Evolutionary conservation across 2,797 vertebrate species (phyloP).

Genomic region (Pseudomugil gertrudae): DNA sequence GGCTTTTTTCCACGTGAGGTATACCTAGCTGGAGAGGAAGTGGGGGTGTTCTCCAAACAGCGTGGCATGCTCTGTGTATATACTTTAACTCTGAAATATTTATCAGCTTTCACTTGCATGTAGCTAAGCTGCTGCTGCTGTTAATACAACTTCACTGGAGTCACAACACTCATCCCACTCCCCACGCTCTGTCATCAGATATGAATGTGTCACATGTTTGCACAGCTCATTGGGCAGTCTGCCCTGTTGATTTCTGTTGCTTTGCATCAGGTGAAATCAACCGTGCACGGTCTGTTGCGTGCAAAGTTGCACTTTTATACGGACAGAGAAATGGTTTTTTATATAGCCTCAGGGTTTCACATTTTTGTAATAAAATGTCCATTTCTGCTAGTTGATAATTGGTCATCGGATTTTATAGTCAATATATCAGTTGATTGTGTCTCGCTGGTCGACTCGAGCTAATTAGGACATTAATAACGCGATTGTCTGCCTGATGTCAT

Average conservation of each 20-base stretch:
- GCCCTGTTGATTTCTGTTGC: slow-evolving; percentile 33
- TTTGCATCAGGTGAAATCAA: slow-evolving; percentile 8
- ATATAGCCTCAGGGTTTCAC: background rate
- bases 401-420: background rate
- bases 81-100: slow-evolving; percentile 67
- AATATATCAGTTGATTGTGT: slow-evolving; percentile 15
- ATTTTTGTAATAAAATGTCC: background rate
- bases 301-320: background rate
- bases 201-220: slow-evolving; percentile 19
- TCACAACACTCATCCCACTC: slow-evolving; percentile 20
- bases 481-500: slow-evolving; percentile 6
- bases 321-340: background rate
- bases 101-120: slow-evolving; percentile 53
- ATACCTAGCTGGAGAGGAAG: slow-evolving; percentile 12
- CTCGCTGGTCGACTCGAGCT: background rate
- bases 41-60: slow-evolving; percentile 34
- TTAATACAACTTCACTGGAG: slow-evolving; percentile 41
- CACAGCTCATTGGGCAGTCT: slow-evolving; percentile 15
- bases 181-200: slow-evolving; percentile 23
- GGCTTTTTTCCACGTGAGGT: slow-evolving; percentile 32
- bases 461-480: background rate
- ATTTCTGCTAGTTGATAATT: background rate
- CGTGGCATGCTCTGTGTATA: slow-evolving; percentile 24
- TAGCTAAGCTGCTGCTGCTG: slow-evolving; percentile 43
- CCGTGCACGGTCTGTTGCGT: background rate